These are phyloP conservation scores for Ctenicera cuprea DNA, from an alignment of 2,888 invertebrate genomes.

Conservation along the genomic window DNA sequence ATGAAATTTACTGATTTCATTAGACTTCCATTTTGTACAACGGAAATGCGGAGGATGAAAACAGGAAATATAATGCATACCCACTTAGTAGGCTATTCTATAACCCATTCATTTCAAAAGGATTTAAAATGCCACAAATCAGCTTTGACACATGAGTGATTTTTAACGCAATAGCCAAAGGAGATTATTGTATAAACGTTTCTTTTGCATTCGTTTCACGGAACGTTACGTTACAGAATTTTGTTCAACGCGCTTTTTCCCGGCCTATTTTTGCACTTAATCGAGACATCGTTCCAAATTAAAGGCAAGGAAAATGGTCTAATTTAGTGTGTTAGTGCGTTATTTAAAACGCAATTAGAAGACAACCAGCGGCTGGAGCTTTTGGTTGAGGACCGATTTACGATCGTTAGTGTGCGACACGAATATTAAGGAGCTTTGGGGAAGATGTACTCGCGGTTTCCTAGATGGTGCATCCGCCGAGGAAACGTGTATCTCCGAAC, in stretches of 20 bases:
- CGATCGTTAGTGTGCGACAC: slow-evolving; percentile 30
- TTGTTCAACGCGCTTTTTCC: neutral
- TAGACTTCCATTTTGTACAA: slow-evolving; percentile 15
- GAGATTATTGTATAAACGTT: slow-evolving; percentile 3
- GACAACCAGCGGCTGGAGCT: slow-evolving; percentile 26
- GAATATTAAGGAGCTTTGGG: slow-evolving; percentile 31
- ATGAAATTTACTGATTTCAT: slow-evolving; percentile 31
- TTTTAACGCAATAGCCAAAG: slow-evolving; percentile 3
- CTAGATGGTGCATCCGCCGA: slow-evolving; percentile 21
- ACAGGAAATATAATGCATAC: slow-evolving; percentile 22
- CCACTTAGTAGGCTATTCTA: slow-evolving; percentile 15
- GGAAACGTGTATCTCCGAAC: slow-evolving; percentile 16
- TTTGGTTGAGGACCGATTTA: slow-evolving; percentile 30
- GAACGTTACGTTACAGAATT: no score
- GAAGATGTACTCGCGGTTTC: slow-evolving; percentile 29
- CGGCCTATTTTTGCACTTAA: slow-evolving; percentile 5
- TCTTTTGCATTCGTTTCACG: slow-evolving; percentile 12
- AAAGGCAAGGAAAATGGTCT: slow-evolving; percentile 27
- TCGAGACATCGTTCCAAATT: slow-evolving; percentile 27
- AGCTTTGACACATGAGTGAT: slow-evolving; percentile 15
- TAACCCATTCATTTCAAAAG: neutral
- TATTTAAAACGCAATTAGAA: slow-evolving; percentile 36
- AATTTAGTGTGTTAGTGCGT: slow-evolving; percentile 34
- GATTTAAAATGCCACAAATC: slow-evolving; percentile 23
- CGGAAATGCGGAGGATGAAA: neutral